A percentile compares a stretch with the other conserved stretches of the same genome.
Evolutionary conservation across 92 coral and sea anemone genomes (phyloP).

Genomic region (Umimayanthus kanabou): DNA sequence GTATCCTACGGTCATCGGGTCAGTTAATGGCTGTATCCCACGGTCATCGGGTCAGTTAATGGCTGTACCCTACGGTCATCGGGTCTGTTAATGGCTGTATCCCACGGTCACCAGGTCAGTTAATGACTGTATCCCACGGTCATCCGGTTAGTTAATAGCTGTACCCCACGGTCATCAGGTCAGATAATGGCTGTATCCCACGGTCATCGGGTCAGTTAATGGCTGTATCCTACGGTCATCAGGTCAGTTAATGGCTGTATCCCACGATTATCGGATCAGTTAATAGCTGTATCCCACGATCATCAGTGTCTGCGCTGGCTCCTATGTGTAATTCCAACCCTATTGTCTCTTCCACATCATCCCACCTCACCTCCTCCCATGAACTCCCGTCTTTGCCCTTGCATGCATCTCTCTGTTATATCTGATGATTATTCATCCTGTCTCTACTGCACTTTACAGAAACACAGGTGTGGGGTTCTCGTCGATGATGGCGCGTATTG

Average conservation of each 20-base stretch:
- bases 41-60: too few species aligned
- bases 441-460: neutral
- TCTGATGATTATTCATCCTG: too few species aligned
- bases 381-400: too few species aligned
- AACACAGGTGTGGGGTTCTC: conserved; percentile 54
- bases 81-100: neutral
- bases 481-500: conserved; percentile 66
- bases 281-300: too few species aligned
- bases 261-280: too few species aligned
- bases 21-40: neutral
- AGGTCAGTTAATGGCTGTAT: neutral
- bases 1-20: neutral
- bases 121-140: neutral
- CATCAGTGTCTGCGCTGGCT: too few species aligned
- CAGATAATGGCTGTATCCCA: neutral
- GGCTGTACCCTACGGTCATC: too few species aligned
- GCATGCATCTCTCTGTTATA: neutral
- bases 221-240: too few species aligned
- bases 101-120: too few species aligned
- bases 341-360: neutral
- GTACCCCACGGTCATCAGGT: neutral
- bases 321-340: too few species aligned
- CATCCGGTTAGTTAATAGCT: neutral
- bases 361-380: too few species aligned
- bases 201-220: too few species aligned